A percentile compares a stretch with the other conserved stretches of the same genome.
Evolutionary conservation across 2,888 invertebrate species (phyloP).

Genomic region (Cheilosia urbana): DNA sequence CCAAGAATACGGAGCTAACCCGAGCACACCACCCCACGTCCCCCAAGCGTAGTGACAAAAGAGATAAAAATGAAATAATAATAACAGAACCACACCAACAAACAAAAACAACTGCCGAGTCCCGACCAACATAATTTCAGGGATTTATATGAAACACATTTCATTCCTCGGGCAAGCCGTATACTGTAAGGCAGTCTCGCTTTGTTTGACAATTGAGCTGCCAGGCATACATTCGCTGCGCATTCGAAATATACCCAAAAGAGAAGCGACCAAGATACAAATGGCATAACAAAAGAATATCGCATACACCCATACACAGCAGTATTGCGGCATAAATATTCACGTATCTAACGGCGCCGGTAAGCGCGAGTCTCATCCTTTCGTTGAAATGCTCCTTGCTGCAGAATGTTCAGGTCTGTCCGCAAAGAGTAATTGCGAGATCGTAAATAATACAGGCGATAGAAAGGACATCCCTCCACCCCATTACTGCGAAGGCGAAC

Average conservation of each 20-base stretch:
- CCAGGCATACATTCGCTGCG: constrained; percentile 50
- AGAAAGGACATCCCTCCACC: constrained; percentile 22
- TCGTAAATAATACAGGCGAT: constrained; percentile 66
- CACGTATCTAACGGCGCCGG: constrained; percentile 34
- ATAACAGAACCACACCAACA: constrained; percentile 52
- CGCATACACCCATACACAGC: neutral
- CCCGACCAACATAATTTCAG: constrained; percentile 56
- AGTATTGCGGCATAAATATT: constrained; percentile 2
- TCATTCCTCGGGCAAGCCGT: constrained; percentile 33
- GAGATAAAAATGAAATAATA: constrained; percentile 63
- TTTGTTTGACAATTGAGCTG: constrained; percentile 67
- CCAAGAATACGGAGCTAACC: constrained; percentile 16
- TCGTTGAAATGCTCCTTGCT: constrained; percentile 5
- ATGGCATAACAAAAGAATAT: constrained; percentile 17
- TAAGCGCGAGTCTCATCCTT: constrained; percentile 29
- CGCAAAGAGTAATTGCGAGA: constrained; percentile 60
- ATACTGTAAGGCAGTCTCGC: constrained; percentile 32
- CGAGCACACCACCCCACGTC: neutral
- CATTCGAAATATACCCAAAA: constrained; percentile 43
- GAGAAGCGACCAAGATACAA: constrained; percentile 10
- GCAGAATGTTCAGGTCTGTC: constrained; percentile 38
- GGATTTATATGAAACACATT: constrained; percentile 65
- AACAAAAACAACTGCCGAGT: constrained; percentile 53
- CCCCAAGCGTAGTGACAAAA: constrained; percentile 19
- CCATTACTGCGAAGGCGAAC: constrained; percentile 10